Conservation (phyloP, 2,888 invertebrate species). For the Galeruca laticollis region DNA sequence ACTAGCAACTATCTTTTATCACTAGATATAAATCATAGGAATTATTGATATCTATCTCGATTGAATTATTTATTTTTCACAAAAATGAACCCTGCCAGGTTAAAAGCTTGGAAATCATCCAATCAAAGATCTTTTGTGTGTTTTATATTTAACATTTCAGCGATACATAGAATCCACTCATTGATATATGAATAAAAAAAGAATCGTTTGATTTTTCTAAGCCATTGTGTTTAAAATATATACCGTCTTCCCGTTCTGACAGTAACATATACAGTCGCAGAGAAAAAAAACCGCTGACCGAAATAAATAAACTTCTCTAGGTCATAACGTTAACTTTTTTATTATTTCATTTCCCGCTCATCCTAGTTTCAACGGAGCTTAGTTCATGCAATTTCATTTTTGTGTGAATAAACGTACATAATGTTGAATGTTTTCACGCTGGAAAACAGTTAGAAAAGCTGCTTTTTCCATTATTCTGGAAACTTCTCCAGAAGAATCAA, state of each 20-base stretch:
- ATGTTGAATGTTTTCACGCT: no score
- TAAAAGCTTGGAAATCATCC: slow-evolving; percentile 7
- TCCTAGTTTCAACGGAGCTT: slow-evolving; percentile 22
- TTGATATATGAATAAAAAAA: slow-evolving; percentile 27
- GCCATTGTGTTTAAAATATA: slow-evolving; percentile 40
- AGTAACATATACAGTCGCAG: slow-evolving; percentile 40
- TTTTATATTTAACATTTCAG: slow-evolving; percentile 18
- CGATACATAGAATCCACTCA: slow-evolving; percentile 17
- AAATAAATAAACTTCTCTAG: slow-evolving; percentile 39
- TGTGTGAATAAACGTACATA: no score
- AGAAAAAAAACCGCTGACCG: slow-evolving; percentile 37
- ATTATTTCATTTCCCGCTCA: slow-evolving; percentile 25
- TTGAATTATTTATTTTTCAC: background rate
- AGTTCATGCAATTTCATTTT: slow-evolving; percentile 40
- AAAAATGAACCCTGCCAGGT: background rate
- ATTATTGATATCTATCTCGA: no score
- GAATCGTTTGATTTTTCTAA: slow-evolving; percentile 32
- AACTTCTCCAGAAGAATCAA: no score
- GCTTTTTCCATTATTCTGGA: no score
- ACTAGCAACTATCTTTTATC: no score
- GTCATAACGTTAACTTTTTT: slow-evolving; percentile 39
- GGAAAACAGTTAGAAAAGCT: no score
- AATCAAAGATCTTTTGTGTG: background rate
- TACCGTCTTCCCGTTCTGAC: slow-evolving; percentile 36
- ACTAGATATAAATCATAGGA: no score